Conservation (phyloP, 2,797 vertebrate genomes). For the Acipenser transmontanus region DNA sequence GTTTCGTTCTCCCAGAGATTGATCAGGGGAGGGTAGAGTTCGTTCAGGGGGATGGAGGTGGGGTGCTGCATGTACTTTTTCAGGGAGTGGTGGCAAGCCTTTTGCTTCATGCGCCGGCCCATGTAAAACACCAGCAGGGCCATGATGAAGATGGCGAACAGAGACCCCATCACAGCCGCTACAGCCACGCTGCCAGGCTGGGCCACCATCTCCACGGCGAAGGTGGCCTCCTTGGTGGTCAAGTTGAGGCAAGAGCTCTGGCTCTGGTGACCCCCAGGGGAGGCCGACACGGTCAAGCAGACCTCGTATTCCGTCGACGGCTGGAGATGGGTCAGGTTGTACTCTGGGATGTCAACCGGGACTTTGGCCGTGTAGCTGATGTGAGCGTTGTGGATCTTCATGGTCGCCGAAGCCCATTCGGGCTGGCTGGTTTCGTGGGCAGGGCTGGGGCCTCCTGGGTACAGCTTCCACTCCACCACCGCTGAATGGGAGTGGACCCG, state of each 20-base stretch:
- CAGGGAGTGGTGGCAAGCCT: conserved; percentile 64
- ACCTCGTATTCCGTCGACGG: conserved; percentile 67
- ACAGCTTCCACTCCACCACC: conserved; percentile 67
- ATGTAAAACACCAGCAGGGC: conserved; percentile 64
- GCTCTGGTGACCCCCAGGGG: conserved; percentile 23
- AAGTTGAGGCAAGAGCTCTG: conserved; percentile 65
- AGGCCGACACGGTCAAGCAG: conserved; percentile 61
- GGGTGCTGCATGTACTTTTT: conserved; percentile 73
- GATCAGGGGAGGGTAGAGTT: conserved; percentile 74
- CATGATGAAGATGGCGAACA: conserved; percentile 70
- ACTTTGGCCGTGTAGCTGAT: conserved; percentile 74
- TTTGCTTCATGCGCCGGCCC: conserved; percentile 60
- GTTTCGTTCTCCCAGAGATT: conserved; percentile 68
- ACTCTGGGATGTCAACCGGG: conserved; percentile 69
- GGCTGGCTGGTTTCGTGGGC: conserved; percentile 41
- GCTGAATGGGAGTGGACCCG: conserved; percentile 63
- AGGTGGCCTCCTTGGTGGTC: conserved; percentile 66
- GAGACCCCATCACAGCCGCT: conserved; percentile 67
- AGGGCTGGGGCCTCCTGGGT: conserved; percentile 19
- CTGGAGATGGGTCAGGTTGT: conserved; percentile 71
- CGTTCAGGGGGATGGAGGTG: conserved; percentile 66
- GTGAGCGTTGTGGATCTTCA: conserved; percentile 70
- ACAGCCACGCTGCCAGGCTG: conserved; percentile 59
- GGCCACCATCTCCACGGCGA: conserved; percentile 58
- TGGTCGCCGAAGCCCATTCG: conserved; percentile 60